Conservation (phyloP, 2,113 vertebrate genomes). For the Eudyptes chrysolophus region DNA sequence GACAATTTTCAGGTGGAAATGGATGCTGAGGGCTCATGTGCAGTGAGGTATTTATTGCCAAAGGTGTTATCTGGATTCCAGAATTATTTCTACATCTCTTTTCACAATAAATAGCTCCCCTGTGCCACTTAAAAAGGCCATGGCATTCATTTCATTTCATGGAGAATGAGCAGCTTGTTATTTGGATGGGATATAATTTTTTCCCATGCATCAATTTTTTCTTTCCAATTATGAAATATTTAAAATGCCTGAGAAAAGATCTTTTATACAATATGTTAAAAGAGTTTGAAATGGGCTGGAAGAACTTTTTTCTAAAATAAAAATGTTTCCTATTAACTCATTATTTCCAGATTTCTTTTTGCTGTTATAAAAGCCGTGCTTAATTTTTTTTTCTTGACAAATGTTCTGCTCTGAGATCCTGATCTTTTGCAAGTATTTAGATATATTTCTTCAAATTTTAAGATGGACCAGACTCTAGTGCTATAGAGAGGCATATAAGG, state of each 20-base stretch:
- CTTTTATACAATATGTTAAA: neutral
- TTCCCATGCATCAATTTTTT: neutral
- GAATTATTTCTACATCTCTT: constrained; percentile 51
- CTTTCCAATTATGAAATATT: neutral
- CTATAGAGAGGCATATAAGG: neutral
- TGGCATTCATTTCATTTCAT: constrained; percentile 63
- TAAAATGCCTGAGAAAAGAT: constrained; percentile 33
- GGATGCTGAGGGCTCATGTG: neutral
- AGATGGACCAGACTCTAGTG: neutral
- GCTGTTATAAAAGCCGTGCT: neutral
- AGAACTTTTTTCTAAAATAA: neutral
- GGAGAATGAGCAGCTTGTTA: constrained; percentile 54
- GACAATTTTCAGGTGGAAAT: neutral
- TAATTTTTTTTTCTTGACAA: neutral
- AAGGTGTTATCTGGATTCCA: constrained; percentile 22
- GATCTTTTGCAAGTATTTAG: neutral
- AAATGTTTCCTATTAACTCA: neutral
- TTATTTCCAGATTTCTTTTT: neutral
- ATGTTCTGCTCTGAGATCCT: neutral
- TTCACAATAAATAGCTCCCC: constrained; percentile 36
- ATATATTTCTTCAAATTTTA: neutral
- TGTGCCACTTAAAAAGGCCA: constrained; percentile 41
- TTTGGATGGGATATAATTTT: constrained; percentile 39
- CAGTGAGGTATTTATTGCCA: neutral
- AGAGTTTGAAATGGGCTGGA: neutral